Percentiles rank a stretch among this genome's conserved stretches.
phyloP scores from a whole-genome alignment of 2,888 invertebrate genomes.

The Escarpia spicata region DNA sequence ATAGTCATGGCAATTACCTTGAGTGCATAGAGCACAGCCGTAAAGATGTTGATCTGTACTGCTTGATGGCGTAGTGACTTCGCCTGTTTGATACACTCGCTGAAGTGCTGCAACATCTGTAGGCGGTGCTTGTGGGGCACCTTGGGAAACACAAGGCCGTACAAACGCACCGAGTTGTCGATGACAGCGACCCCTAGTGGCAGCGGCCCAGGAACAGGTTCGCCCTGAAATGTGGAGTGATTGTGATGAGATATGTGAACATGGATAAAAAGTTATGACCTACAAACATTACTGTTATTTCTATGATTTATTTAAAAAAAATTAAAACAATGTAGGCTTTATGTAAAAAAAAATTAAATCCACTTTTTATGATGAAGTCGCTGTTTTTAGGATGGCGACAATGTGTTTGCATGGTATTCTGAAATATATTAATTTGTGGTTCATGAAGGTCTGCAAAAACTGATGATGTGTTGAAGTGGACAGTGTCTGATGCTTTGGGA shows the following conservation, averaged over 20 bases:
- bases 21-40: slow-evolving; percentile 88
- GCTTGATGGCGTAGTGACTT: slow-evolving; percentile 91
- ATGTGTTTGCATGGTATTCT: too few relatives aligned
- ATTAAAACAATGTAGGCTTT: not conserved
- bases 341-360: too few relatives aligned
- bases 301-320: too few relatives aligned
- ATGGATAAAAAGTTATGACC: not conserved
- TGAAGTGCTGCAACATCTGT: slow-evolving; percentile 97
- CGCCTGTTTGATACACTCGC: slow-evolving; percentile 88
- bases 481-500: too few relatives aligned
- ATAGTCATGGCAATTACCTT: slow-evolving; percentile 64
- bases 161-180: slow-evolving; percentile 90
- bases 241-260: too few relatives aligned
- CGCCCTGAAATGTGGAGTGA: slow-evolving; percentile 33
- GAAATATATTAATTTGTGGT: too few relatives aligned
- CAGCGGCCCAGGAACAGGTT: slow-evolving; percentile 67
- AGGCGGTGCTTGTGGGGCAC: slow-evolving; percentile 92
- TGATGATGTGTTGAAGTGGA: too few relatives aligned
- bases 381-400: too few relatives aligned
- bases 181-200: slow-evolving; percentile 96
- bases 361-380: too few relatives aligned
- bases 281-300: not conserved
- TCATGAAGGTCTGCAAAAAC: too few relatives aligned
- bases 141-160: slow-evolving; percentile 92
- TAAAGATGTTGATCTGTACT: slow-evolving; percentile 93